phyloP scores from a whole-genome alignment of 2,113 vertebrate species.

The Ictalurus furcatus region DNA sequence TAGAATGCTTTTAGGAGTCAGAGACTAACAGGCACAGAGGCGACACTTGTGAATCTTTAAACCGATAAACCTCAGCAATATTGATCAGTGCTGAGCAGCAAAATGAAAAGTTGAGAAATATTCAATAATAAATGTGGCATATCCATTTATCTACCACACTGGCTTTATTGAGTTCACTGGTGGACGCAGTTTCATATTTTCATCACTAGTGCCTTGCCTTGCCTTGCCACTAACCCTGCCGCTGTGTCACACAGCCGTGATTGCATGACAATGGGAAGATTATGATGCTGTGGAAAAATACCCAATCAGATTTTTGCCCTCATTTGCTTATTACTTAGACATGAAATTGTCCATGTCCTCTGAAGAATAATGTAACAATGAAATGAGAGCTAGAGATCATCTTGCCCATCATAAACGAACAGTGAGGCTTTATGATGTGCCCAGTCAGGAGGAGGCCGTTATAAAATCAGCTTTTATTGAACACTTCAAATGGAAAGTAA shows the following conservation, averaged over 20 bases:
- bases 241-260: slow-evolving; percentile 1
- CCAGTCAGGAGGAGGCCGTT: neutral
- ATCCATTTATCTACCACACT: neutral
- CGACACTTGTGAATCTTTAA: neutral
- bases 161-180: slow-evolving; percentile 8
- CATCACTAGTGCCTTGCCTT: neutral
- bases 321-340: slow-evolving; percentile 1
- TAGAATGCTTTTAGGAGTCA: neutral
- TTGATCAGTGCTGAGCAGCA: slow-evolving; percentile 7
- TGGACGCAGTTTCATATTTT: neutral
- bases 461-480: slow-evolving; percentile 33
- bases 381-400: slow-evolving; percentile 25
- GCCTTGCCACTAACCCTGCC: slow-evolving; percentile 1
- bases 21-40: neutral
- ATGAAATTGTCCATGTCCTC: neutral
- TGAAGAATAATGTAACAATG: neutral
- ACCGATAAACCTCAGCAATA: neutral
- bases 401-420: neutral
- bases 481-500: slow-evolving; percentile 38
- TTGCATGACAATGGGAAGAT: neutral
- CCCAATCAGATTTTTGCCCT: neutral
- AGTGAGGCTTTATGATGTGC: neutral
- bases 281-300: neutral
- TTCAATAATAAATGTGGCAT: slow-evolving; percentile 16
- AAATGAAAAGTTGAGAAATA: slow-evolving; percentile 25